Evolutionary conservation across 1,140 invertebrate genomes (phyloP), one percentile per base, ranked within the genome.

Genomic region (Calliopsis andreniformis): DNA sequence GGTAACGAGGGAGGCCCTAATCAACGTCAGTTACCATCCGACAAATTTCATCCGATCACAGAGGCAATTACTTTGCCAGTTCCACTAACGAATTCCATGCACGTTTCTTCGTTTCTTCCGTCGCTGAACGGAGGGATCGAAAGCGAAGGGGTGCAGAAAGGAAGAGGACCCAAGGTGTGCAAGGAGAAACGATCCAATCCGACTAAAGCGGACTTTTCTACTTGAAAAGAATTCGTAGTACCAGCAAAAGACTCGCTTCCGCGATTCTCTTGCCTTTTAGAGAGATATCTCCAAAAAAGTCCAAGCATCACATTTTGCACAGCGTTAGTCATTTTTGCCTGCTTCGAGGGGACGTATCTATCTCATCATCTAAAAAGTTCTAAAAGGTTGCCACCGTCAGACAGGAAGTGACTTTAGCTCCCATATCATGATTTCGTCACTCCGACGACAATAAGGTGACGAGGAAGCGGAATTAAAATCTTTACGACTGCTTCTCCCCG

Each of bases 171-270:
- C n/a, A 49, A 43, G 23, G 58, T 49, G 32, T 16, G 63, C 20
- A 14, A 61, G 42, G 23, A 59, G 67, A 79, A 80, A 84, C 73
- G 63, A 79, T 84, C 69, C 84, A 79, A 86, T 87, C 78, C 79
- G 80, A 80, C 83, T 85, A 83, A 79, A 83, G 79, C 77, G 78
- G 81, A 70, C 61, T 86, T 78, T 78, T 75, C 71, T 68, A 71
- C 43, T 53, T 28, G 56, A 32, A 42, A 39, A 25, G 42, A 45
- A 82, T 59, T n/a, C 62, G 64, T 66, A 58, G 76, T 66, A 30
- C 25, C 67, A 23, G 47, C 76, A 79, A 76, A 73, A 79, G 67
- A n/a, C 49, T 25, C 30, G 49, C 32, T 42, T 71, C 32, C 47
- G 47, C 47, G 18, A 6, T 18, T 6, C 47, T 8, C n/a, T n/a